Conservation (phyloP, 2,888 invertebrate genomes). For the Coremacera marginata region DNA sequence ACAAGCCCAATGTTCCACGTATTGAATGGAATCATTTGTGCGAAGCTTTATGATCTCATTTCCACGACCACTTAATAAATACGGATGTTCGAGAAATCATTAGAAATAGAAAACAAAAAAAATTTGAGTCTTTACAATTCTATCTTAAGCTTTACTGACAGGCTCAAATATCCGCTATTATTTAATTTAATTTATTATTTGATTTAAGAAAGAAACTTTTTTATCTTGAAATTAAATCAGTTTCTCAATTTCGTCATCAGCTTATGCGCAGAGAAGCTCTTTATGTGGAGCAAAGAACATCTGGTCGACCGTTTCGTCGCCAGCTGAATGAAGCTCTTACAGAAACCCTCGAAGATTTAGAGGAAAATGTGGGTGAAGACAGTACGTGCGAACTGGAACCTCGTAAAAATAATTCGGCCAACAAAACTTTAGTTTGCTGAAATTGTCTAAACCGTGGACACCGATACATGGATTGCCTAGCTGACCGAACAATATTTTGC, state of each 20-base stretch:
- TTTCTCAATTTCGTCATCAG: background rate
- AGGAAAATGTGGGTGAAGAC: background rate
- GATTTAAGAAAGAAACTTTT: conserved; percentile 7
- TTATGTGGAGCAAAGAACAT: background rate
- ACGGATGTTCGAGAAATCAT: too few relatives aligned
- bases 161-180: background rate
- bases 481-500: background rate
- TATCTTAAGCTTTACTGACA: too few relatives aligned
- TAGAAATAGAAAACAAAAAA: too few relatives aligned
- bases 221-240: background rate
- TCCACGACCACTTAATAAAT: too few relatives aligned
- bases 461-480: background rate
- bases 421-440: background rate
- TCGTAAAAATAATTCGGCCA: background rate
- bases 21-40: too few relatives aligned
- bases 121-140: too few relatives aligned
- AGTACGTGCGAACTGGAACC: background rate
- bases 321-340: background rate
- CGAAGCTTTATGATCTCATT: too few relatives aligned
- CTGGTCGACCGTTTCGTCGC: background rate
- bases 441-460: background rate
- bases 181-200: background rate
- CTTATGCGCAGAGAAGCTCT: conserved; percentile 11
- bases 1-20: too few relatives aligned
- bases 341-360: background rate